Evolutionary conservation across 2,888 invertebrate species (phyloP).

Genomic region (Chymomyza caudatula): DNA sequence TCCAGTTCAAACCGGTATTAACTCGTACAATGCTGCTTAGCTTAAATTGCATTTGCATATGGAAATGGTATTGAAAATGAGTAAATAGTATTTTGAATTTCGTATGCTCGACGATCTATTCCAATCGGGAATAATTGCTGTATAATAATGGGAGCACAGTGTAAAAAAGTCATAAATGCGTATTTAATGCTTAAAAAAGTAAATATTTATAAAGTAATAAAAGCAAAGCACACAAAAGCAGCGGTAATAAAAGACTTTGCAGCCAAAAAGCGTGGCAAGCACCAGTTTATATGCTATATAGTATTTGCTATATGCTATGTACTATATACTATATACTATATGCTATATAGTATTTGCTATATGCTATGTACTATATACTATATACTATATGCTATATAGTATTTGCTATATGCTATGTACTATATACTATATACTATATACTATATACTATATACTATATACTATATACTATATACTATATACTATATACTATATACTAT

Average conservation of each 20-base stretch:
- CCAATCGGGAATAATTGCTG: background rate
- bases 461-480: background rate
- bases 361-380: background rate
- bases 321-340: background rate
- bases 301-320: background rate
- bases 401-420: too few relatives aligned
- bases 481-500: background rate
- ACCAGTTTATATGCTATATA: slow-evolving; percentile 11
- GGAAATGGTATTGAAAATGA: background rate
- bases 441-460: background rate
- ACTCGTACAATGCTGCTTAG: too few relatives aligned
- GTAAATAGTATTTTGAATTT: background rate
- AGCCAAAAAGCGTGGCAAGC: slow-evolving; percentile 11
- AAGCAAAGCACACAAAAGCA: slow-evolving; percentile 20
- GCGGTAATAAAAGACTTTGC: background rate
- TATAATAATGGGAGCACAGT: background rate
- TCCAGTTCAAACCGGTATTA: too few relatives aligned
- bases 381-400: background rate
- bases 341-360: background rate
- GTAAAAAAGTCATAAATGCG: slow-evolving; percentile 46
- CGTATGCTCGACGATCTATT: background rate
- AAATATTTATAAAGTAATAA: slow-evolving; percentile 68
- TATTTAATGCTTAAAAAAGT: slow-evolving; percentile 35
- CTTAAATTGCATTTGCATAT: too few relatives aligned
- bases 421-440: background rate